Evolutionary conservation across 1,140 invertebrate species (phyloP).

Genomic region (Sarcophaga bullata): DNA sequence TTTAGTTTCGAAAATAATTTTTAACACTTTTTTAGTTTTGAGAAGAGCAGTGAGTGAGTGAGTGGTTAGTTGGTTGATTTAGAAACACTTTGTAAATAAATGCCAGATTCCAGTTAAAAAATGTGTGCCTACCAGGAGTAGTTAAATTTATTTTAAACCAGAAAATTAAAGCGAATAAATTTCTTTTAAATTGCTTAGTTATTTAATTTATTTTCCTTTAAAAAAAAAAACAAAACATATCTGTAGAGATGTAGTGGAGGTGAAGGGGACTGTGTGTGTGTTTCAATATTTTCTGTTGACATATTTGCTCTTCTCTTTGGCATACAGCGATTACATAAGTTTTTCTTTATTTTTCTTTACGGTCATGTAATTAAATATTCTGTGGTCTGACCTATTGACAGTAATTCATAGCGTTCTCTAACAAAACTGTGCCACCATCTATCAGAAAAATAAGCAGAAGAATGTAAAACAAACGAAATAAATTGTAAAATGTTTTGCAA

Average conservation of each 20-base stretch:
- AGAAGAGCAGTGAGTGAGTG: not conserved
- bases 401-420: not conserved
- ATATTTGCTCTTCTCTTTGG: not conserved
- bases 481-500: no score
- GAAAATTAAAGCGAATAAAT: no score
- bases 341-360: not conserved
- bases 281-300: not conserved
- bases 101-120: no score
- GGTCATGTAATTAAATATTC: slow-evolving; percentile 1
- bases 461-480: not conserved
- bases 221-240: not conserved
- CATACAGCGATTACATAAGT: not conserved
- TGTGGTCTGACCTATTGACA: slow-evolving; percentile 4
- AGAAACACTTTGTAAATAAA: no score
- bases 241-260: no score
- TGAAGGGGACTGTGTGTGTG: not conserved
- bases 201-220: not conserved
- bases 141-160: no score
- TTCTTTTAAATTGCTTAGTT: no score
- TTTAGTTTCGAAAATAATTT: slow-evolving; percentile 27
- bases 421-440: not conserved
- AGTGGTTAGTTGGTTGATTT: not conserved
- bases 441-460: not conserved
- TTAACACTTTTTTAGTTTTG: slow-evolving; percentile 12
- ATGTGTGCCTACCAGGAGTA: no score